Evolutionary conservation across 1,140 invertebrate species (phyloP), one percentile per base, ranked within the genome.

Genomic region (Drosophila sucinea): DNA sequence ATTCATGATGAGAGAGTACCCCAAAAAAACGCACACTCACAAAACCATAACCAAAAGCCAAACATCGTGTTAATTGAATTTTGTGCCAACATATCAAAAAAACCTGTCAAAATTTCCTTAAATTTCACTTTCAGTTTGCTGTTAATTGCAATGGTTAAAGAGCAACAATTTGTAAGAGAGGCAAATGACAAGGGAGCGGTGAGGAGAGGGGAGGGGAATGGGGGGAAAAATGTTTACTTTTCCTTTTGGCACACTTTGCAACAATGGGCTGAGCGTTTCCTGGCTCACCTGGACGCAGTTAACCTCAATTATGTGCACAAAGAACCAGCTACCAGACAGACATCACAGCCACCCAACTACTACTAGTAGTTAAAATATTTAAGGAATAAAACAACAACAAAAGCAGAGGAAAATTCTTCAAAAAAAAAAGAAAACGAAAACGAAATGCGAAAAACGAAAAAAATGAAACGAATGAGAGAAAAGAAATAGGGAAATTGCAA

Each of bases 231-330:
- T 35, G 77, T 74, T 79, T 66, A 77, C 84, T 89, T 77, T 87
- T 89, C 77, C 84, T 84, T 89, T 89, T 84, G 75, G 84, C 84
- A 89, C 85, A 89, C 80, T 89, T 89, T 75, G 62, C 54, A 51
- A 87, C 83, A 87, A 87, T 87, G 70, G 60, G 30, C 57, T 75
- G 35, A 54, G 47, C 56, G 60, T 62, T 77, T 77, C 77, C 73
- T 65, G 35, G 57, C 76, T 47, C 75, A 80, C 79, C 80, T 80
- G 77, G 78, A 66, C 72, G 77, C 68, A 89, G 84, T 89, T 89
- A 89, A 89, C 84, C 84, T 77, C 84, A 89, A 90, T 89, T 89
- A 89, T 72, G 74, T 66, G 71, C 71, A 89, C 73, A 87, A 84
- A 89, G 71, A 73, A 27, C 47, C 44, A 51, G 23, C 44, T 51